Evolutionary conservation across 2,797 vertebrate genomes (phyloP).

Genomic region (Paguma larvata): DNA sequence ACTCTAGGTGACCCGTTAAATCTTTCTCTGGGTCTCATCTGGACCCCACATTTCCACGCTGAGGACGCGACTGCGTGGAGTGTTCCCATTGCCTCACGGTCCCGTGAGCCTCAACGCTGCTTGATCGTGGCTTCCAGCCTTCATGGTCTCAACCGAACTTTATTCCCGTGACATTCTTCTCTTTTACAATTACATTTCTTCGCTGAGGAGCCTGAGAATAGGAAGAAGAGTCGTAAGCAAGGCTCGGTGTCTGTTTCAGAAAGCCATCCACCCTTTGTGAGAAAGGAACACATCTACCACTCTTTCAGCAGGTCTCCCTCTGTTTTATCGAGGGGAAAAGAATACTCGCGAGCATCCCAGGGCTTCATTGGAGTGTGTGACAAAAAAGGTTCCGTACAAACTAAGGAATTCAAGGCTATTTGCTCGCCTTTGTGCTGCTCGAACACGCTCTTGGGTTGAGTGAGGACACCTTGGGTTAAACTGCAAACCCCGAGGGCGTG

Average conservation of each 20-base stretch:
- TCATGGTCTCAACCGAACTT: background rate
- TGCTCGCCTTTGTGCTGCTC: background rate
- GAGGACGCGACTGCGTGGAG: accelerated
- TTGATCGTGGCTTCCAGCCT: background rate
- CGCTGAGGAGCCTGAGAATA: slow-evolving; percentile 20
- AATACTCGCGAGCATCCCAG: background rate
- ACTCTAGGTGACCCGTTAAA: too few species aligned
- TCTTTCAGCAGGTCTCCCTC: background rate
- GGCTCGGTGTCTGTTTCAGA: background rate
- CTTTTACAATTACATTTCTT: background rate
- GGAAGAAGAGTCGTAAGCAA: background rate
- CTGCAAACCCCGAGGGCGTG: background rate
- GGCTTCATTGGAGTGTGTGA: background rate
- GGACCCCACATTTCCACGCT: background rate
- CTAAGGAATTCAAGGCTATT: background rate
- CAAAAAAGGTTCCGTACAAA: background rate
- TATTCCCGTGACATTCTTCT: background rate
- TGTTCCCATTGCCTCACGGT: background rate
- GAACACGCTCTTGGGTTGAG: accelerated
- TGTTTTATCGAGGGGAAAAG: background rate
- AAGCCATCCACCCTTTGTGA: background rate
- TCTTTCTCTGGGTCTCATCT: background rate
- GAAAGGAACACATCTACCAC: background rate
- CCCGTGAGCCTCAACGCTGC: background rate
- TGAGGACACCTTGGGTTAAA: background rate